phyloP scores from a whole-genome alignment of 2,888 invertebrate genomes.

The Periphyllus acericola region DNA sequence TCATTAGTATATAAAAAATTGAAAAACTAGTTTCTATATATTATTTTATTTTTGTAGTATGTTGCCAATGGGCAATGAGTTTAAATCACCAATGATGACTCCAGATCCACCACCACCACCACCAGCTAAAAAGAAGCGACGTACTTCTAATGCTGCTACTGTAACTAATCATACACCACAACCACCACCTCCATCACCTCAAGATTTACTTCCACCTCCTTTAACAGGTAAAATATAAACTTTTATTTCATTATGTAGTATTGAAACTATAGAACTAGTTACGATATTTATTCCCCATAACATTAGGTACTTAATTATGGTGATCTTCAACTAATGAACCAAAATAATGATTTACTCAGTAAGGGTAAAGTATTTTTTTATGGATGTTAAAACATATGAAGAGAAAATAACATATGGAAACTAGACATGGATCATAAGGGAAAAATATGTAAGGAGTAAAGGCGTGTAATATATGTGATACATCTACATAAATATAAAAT shows the following conservation, averaged over 20 bases:
- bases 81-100: conserved; percentile 67
- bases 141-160: conserved; percentile 78
- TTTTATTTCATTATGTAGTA: conserved; percentile 29
- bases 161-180: conserved; percentile 73
- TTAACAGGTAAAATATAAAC: conserved; percentile 73
- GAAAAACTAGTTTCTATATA: neutral
- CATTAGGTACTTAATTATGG: conserved; percentile 30
- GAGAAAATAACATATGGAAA: conserved; percentile 1
- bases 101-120: conserved; percentile 64
- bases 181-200: conserved; percentile 71
- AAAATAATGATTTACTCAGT: conserved; percentile 33
- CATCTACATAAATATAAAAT: neutral
- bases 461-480: neutral
- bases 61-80: conserved; percentile 70
- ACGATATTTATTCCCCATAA: conserved; percentile 26
- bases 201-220: conserved; percentile 84
- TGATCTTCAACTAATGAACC: neutral
- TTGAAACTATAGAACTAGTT: neutral
- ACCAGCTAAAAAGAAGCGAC: conserved; percentile 83
- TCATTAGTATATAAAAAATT: neutral
- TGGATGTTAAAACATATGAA: conserved; percentile 16
- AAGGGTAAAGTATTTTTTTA: conserved; percentile 17
- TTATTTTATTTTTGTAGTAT: conserved; percentile 69
- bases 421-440: conserved; percentile 7
- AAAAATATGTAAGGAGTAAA: conserved; percentile 27